These are phyloP conservation scores for Psettodes erumei DNA, from an alignment of 2,113 vertebrate genomes.

Conservation along the genomic window DNA sequence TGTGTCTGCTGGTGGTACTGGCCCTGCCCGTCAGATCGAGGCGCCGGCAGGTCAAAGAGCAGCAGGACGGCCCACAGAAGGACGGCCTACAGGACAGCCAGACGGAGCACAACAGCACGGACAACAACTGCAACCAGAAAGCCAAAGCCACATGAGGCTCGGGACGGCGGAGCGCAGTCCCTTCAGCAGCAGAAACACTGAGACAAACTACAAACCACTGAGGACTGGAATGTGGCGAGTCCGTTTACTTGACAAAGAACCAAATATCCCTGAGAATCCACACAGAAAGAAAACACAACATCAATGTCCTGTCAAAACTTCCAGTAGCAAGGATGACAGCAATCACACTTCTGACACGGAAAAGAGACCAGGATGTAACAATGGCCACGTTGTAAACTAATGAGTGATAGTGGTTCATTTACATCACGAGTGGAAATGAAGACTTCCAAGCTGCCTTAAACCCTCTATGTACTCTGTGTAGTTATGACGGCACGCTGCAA, in stretches of 20 bases:
- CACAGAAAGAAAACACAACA: slow-evolving; percentile 62
- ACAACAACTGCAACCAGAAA: slow-evolving; percentile 90
- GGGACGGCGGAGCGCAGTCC: neutral
- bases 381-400: slow-evolving; percentile 58
- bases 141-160: slow-evolving; percentile 85
- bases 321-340: slow-evolving; percentile 67
- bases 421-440: slow-evolving; percentile 56
- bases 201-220: slow-evolving; percentile 56
- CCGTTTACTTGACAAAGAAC: slow-evolving; percentile 69
- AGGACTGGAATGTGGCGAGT: slow-evolving; percentile 55
- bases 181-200: slow-evolving; percentile 50
- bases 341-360: slow-evolving; percentile 61
- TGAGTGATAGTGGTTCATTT: slow-evolving; percentile 54
- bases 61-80: slow-evolving; percentile 69
- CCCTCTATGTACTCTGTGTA: slow-evolving; percentile 89
- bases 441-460: slow-evolving; percentile 95
- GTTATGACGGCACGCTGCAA: slow-evolving; percentile 29
- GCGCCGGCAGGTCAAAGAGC: slow-evolving; percentile 81
- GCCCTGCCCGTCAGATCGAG: slow-evolving; percentile 87
- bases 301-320: slow-evolving; percentile 62
- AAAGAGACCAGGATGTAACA: slow-evolving; percentile 56
- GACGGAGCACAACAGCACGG: slow-evolving; percentile 83
- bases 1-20: slow-evolving; percentile 87
- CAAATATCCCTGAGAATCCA: slow-evolving; percentile 70
- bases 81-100: slow-evolving; percentile 58